These are phyloP conservation scores for Eulemur rufifrons DNA, from an alignment of 2,113 vertebrate genomes.

Conservation along the genomic window DNA sequence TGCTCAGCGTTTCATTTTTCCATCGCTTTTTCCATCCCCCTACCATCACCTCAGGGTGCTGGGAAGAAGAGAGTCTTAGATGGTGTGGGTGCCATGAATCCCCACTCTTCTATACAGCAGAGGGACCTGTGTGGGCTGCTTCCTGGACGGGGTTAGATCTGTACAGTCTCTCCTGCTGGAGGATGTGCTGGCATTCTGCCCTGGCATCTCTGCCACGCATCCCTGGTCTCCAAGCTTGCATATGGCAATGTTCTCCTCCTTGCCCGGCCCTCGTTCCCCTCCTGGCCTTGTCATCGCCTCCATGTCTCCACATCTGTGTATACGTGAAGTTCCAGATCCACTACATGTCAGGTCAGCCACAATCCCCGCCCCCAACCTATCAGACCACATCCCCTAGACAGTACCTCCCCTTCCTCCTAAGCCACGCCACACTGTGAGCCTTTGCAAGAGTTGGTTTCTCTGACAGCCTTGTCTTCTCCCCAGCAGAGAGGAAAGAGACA, in stretches of 20 bases:
- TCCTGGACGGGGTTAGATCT: not conserved
- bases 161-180: rapidly evolving
- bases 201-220: rapidly evolving
- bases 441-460: not conserved
- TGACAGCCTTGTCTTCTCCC: too few relatives aligned
- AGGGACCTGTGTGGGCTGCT: not conserved
- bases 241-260: rapidly evolving
- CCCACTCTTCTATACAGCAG: rapidly evolving
- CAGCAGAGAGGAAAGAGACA: rapidly evolving
- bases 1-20: rapidly evolving
- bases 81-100: rapidly evolving
- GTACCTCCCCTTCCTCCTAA: rapidly evolving
- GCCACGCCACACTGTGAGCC: rapidly evolving
- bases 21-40: rapidly evolving
- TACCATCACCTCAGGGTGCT: not conserved
- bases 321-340: rapidly evolving
- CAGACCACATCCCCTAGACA: not conserved
- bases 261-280: rapidly evolving
- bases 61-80: not conserved
- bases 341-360: rapidly evolving
- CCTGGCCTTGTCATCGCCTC: not conserved
- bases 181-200: rapidly evolving
- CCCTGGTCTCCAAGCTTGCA: not conserved
- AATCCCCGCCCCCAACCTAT: rapidly evolving
- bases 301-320: rapidly evolving